A percentile compares a stretch with the other conserved stretches of the same genome.
These are phyloP conservation scores for Hipposideros armiger DNA, from an alignment of 2,113 vertebrate species.

Conservation along the genomic window DNA sequence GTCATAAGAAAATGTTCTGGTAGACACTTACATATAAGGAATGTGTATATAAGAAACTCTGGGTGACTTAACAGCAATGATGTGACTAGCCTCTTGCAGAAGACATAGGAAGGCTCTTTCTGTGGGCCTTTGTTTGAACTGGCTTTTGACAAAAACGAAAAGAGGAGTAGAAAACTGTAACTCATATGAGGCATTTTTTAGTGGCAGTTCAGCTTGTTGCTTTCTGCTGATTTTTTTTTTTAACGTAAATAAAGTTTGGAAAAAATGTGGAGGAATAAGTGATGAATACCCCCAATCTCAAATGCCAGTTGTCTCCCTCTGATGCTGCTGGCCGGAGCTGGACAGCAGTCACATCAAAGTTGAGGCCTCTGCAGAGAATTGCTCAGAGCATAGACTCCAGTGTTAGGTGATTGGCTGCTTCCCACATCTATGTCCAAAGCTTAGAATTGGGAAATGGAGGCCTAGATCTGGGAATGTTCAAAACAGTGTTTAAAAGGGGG, in stretches of 20 bases:
- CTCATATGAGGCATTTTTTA: constrained; percentile 7
- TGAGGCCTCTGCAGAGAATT: background rate
- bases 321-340: background rate
- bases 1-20: background rate
- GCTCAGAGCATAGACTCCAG: background rate
- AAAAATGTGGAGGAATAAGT: background rate
- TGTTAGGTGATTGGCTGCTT: background rate
- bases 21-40: background rate
- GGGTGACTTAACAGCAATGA: background rate
- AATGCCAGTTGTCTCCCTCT: background rate
- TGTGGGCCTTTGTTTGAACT: background rate
- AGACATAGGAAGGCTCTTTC: background rate
- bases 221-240: background rate
- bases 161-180: background rate
- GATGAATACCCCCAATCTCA: background rate
- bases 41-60: background rate
- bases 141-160: constrained; percentile 39
- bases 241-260: background rate
- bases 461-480: background rate
- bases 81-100: background rate
- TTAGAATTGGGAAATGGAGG: background rate
- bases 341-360: background rate
- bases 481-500: background rate
- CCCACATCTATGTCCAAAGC: background rate
- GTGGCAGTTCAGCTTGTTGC: constrained; percentile 33